Base-by-base conservation (phyloP, 2,888 invertebrate genomes). In the Kryphioiulus occultus region DNA sequence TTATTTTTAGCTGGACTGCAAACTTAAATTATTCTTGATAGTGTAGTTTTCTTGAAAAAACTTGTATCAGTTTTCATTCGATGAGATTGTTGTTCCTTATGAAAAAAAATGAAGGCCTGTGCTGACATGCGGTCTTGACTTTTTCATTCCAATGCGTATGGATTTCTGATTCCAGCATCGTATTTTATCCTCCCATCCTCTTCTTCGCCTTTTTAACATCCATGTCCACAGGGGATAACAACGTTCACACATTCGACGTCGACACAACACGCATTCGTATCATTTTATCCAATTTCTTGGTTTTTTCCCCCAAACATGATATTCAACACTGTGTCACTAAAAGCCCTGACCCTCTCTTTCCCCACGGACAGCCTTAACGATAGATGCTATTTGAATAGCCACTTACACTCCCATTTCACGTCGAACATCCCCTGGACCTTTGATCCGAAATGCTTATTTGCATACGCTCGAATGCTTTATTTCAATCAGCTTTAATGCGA, bases 111-210 rank as follows among this genome's bases (percentile, higher is more conserved):
- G 12, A 68, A 12, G 9, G 68, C 26, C 26, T n/a, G 9, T 26
- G n/a, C 10, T 68, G 26, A 26, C 68, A 26, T 26, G 10, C 26
- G 26, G 12, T 5, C 68, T 68, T 26, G 68, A 68, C 26, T 26
- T 68, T 26, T 68, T 26, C 68, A 68, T 68, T 26, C 68, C 68
- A n/a, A 26, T 4, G 68, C 10, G 22, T 26, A 68, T 68, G 68
- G 68, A 68, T 68, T 68, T 68, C 68, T 26, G 68, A 68, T 68
- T 68, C 68, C 68, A 26, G 68, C 68, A 68, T 26, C 68, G 68
- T 26, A 68, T 68, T 68, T 68, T 68, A 68, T 26, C 68, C 26
- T 26, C 9, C 9, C 68, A 68, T 68, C 26, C 26, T 68, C 68
- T 68, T 68, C 26, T 68, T 26, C 68, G 26, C 68, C 68, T 68